Percentiles rank a stretch among this genome's conserved stretches.
phyloP scores from a whole-genome alignment of 2,888 invertebrate genomes.

The Vannuccia rotundouncinata region DNA sequence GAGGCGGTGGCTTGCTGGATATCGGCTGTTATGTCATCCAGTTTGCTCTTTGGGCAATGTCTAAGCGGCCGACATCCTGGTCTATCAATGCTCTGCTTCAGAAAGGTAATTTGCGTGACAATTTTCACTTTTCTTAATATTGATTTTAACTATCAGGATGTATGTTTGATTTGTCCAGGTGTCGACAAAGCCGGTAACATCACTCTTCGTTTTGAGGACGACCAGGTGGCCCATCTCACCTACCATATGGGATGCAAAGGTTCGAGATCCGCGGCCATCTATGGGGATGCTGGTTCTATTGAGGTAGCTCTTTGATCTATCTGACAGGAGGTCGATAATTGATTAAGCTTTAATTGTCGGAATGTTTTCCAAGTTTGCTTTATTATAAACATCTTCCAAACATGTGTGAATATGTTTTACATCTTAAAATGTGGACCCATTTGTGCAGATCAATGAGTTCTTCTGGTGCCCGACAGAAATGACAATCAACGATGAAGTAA shows the following conservation, averaged over 20 bases:
- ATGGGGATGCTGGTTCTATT: slow-evolving; percentile 1
- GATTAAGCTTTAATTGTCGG: too few species aligned
- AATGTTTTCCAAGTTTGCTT: too few species aligned
- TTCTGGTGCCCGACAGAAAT: slow-evolving; percentile 44
- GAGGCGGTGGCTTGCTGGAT: slow-evolving; percentile 46
- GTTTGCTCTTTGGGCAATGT: slow-evolving; percentile 45
- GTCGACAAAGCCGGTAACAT: not conserved
- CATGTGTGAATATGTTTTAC: too few species aligned
- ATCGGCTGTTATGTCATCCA: slow-evolving; percentile 49
- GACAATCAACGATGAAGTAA: slow-evolving; percentile 41
- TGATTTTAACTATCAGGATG: too few species aligned
- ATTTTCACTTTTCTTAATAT: too few species aligned
- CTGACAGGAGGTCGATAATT: too few species aligned
- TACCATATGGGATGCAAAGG: not conserved
- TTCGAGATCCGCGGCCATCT: not conserved
- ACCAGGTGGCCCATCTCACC: not conserved
- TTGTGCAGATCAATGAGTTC: slow-evolving; percentile 42
- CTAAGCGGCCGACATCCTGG: not conserved
- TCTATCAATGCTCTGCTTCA: not conserved
- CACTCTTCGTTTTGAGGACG: not conserved
- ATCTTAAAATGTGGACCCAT: too few species aligned
- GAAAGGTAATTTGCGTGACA: too few species aligned
- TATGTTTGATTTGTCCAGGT: too few species aligned
- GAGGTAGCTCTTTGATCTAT: too few species aligned
- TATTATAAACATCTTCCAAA: too few species aligned